These are phyloP conservation scores for Apodemus agrarius DNA, from an alignment of 2,797 vertebrate genomes.

Conservation along the genomic window DNA sequence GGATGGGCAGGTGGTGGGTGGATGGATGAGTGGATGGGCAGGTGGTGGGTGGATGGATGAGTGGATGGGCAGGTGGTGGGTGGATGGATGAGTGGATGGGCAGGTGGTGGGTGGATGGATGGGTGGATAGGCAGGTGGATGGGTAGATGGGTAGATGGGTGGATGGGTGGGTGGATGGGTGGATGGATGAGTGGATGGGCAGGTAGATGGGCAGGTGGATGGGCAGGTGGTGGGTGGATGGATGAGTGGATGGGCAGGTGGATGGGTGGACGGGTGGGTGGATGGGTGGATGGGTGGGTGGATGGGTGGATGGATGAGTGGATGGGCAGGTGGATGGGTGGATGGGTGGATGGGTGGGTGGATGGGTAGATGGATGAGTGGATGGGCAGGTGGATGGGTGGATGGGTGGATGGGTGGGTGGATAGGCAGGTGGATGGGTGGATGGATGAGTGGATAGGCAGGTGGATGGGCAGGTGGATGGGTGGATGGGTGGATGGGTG, in stretches of 20 bases:
- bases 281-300: background rate
- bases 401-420: background rate
- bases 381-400: background rate
- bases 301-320: accelerated
- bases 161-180: too few relatives aligned
- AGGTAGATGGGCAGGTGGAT: background rate
- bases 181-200: background rate
- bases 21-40: background rate
- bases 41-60: accelerated
- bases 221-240: background rate
- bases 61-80: accelerated
- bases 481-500: background rate
- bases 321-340: accelerated
- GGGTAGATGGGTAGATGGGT: background rate
- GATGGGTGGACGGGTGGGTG: background rate
- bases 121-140: background rate
- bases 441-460: accelerated
- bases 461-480: too few relatives aligned
- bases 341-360: background rate
- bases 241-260: accelerated
- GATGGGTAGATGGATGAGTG: background rate
- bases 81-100: background rate
- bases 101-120: accelerated
- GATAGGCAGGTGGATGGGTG: background rate
- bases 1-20: accelerated